Evolutionary conservation across 2,113 vertebrate species (phyloP).

Genomic region (Azemiops feae): DNA sequence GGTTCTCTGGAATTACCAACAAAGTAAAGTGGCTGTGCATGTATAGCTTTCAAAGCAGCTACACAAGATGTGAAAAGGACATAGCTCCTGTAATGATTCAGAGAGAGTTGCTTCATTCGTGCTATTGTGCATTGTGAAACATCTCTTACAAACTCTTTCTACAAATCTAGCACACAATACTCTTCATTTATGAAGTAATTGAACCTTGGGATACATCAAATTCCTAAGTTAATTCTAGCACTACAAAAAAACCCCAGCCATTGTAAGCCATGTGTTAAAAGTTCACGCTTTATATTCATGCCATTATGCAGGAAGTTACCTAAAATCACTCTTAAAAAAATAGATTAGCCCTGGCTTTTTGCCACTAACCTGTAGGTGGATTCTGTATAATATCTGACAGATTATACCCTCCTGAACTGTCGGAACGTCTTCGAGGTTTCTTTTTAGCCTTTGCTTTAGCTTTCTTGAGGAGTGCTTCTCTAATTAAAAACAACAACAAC

Average conservation of each 20-base stretch:
- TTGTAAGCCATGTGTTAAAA: not conserved
- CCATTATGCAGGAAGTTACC: not conserved
- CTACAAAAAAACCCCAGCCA: not conserved
- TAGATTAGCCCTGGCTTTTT: not conserved
- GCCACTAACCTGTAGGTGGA: conserved; percentile 81
- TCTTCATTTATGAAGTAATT: not conserved
- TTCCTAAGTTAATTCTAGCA: not conserved
- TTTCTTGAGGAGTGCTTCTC: conserved; percentile 87
- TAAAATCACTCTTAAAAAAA: not conserved
- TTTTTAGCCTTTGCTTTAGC: conserved; percentile 91
- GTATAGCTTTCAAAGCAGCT: not conserved
- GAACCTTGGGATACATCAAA: not conserved
- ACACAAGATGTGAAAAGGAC: not conserved
- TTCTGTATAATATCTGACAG: conserved; percentile 94
- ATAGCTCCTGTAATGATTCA: not conserved
- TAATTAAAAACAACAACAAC: conserved; percentile 51
- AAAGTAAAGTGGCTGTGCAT: not conserved
- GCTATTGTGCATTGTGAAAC: not conserved
- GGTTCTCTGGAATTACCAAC: not conserved
- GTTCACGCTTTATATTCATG: not conserved
- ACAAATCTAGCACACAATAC: not conserved
- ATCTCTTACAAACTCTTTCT: not conserved
- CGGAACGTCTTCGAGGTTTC: conserved; percentile 87
- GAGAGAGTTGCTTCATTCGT: not conserved
- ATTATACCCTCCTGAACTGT: conserved; percentile 95